Percentiles rank a stretch among this genome's conserved stretches.
Evolutionary conservation across 2,113 vertebrate species (phyloP).

Genomic region (Serinus canaria): DNA sequence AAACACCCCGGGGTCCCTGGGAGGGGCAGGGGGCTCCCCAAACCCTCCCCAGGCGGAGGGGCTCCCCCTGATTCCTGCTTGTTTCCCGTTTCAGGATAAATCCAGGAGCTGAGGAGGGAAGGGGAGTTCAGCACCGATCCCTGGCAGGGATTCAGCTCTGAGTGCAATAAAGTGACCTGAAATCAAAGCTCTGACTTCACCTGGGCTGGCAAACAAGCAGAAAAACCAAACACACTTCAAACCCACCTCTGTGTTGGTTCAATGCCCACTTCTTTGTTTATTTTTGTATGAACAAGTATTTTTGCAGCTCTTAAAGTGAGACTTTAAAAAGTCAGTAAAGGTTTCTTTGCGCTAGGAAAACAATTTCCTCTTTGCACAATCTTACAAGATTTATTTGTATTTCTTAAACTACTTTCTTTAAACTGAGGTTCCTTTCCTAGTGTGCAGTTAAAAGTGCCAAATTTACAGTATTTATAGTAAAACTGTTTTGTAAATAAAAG

Average conservation of each 20-base stretch:
- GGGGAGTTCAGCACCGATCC: accelerated
- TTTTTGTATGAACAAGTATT: not conserved
- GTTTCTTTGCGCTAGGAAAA: not conserved
- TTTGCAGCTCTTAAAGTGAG: not conserved
- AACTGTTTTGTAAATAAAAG: not conserved
- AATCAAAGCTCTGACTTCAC: not conserved
- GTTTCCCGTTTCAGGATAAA: not conserved
- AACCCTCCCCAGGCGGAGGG: accelerated
- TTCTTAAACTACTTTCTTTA: not conserved
- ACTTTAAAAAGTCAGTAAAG: not conserved
- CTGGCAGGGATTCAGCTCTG: accelerated
- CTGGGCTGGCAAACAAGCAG: not conserved
- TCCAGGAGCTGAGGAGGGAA: accelerated
- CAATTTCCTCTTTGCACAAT: not conserved
- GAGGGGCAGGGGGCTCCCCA: not conserved
- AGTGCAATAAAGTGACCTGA: not conserved
- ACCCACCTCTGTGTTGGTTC: not conserved
- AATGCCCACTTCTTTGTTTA: not conserved
- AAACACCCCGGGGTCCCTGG: accelerated
- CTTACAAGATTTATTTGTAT: not conserved
- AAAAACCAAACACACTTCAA: not conserved
- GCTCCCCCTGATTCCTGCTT: accelerated
- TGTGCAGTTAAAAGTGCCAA: accelerated
- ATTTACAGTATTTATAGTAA: not conserved
- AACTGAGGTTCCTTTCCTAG: not conserved